Conservation (phyloP, 2,888 invertebrate species). For the Drosophila lacicola region DNA sequence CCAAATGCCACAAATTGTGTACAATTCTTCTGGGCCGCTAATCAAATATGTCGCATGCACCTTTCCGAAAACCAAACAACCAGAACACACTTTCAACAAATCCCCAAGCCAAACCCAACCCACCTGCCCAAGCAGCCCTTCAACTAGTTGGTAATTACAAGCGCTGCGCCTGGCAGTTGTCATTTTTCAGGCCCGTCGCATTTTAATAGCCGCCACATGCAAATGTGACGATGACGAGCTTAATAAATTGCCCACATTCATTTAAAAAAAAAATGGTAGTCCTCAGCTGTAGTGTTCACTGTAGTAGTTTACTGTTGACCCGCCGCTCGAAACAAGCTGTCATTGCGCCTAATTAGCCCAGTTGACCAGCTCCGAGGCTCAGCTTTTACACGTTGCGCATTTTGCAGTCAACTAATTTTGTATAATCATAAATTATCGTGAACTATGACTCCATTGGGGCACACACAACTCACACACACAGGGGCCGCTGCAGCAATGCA, state of each 20-base stretch:
- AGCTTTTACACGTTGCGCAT: neutral
- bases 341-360: conserved; percentile 65
- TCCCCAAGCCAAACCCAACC: too few species aligned
- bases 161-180: conserved; percentile 65
- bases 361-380: conserved; percentile 4
- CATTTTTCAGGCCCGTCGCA: conserved; percentile 65
- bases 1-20: conserved; percentile 29
- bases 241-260: conserved; percentile 74
- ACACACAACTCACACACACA: conserved; percentile 28
- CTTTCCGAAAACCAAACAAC: conserved; percentile 46
- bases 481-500: conserved; percentile 44
- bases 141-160: conserved; percentile 58
- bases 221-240: conserved; percentile 63
- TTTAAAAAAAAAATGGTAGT: conserved; percentile 29
- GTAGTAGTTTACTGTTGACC: conserved; percentile 32
- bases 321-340: conserved; percentile 59
- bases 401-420: conserved; percentile 62
- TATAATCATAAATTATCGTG: conserved; percentile 75
- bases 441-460: conserved; percentile 63
- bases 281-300: conserved; percentile 10
- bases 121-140: conserved; percentile 26
- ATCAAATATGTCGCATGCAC: conserved; percentile 62
- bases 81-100: neutral
- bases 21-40: conserved; percentile 36
- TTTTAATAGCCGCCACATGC: conserved; percentile 68